Base-by-base conservation (phyloP, 2,113 vertebrate species). In the Trematomus loennbergii region DNA sequence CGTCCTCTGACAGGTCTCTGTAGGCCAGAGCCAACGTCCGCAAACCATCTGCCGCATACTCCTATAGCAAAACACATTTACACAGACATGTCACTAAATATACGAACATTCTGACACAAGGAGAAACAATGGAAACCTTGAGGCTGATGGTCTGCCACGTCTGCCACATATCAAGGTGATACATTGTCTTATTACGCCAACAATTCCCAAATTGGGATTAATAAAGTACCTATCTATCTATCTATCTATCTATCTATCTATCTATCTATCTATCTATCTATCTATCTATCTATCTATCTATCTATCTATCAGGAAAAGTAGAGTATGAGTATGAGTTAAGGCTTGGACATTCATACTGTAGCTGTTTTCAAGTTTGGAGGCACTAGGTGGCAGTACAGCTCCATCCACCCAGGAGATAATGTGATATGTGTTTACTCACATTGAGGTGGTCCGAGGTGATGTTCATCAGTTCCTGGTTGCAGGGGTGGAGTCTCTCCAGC, bases 361-460 rank as follows among this genome's bases (percentile, higher is more conserved):
- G 46, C 9, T 33, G 60, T 71, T 48, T 61, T 40, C 13, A 22
- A 8, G 36, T n/a, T 8, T 40, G 9, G 1, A 22, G 63, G 79
- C 90, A 88, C 84, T 86, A 93, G 91, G 59, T 90, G 92, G 88
- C 90, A 88, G 69, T 33, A 53, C 5, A 73, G 59, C 53, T 54
- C 43, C 3, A 13, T 33, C 57, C 40, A 22, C 36, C n/a, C 11
- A 36, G 1, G 17, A 71, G 53, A 22, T 12, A 18, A 25, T 17
- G 22, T 4, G 9, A n/a, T 45, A 59, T 52, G 55, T 22, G 46
- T 77, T 40, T 18, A 81, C 97, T 91, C 88, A 98, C 97, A 11
- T 97, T 97, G 72, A 99, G 97, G 89, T 99, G 97, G 88, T 97
- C 97, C 0, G 94, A 93, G 83, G 97, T 99, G 87, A 96, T 43